These are phyloP conservation scores for Hemicentrotus pulcherrimus DNA, from an alignment of 35 echinoderm and acorn worm genomes.

Conservation along the genomic window DNA sequence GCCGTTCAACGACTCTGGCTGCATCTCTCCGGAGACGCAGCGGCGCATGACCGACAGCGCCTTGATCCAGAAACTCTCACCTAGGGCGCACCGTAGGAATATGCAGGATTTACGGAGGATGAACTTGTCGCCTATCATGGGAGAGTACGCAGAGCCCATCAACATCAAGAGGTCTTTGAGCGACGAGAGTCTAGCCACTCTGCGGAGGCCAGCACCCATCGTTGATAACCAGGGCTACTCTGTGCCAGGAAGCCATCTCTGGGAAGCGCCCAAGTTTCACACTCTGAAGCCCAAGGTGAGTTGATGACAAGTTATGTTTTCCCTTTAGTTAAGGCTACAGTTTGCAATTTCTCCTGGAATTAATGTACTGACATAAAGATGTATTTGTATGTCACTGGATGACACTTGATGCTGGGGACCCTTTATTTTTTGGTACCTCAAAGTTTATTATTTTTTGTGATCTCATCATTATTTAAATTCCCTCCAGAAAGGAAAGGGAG, in stretches of 20 bases:
- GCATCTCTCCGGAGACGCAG: background rate
- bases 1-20: background rate
- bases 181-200: conserved; percentile 20
- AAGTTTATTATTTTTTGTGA: too few species aligned
- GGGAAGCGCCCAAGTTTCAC: background rate
- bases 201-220: background rate
- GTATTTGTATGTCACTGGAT: too few species aligned
- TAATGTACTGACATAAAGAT: too few species aligned
- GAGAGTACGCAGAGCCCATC: conserved; percentile 34
- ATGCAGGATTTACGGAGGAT: background rate
- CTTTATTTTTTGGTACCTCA: too few species aligned
- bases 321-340: too few species aligned
- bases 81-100: background rate
- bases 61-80: background rate
- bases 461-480: too few species aligned
- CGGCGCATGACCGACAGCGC: conserved; percentile 39
- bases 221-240: conserved; percentile 27
- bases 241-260: conserved; percentile 19
- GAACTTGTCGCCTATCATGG: background rate
- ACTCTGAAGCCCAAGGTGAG: conserved; percentile 37
- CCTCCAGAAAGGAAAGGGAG: too few species aligned
- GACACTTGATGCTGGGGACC: too few species aligned
- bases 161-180: conserved; percentile 15
- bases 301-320: background rate
- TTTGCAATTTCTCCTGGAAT: too few species aligned